Percentiles rank a stretch among this genome's conserved stretches.
phyloP scores from a whole-genome alignment of 2,113 vertebrate species.

The Oreochromis spilurus region DNA sequence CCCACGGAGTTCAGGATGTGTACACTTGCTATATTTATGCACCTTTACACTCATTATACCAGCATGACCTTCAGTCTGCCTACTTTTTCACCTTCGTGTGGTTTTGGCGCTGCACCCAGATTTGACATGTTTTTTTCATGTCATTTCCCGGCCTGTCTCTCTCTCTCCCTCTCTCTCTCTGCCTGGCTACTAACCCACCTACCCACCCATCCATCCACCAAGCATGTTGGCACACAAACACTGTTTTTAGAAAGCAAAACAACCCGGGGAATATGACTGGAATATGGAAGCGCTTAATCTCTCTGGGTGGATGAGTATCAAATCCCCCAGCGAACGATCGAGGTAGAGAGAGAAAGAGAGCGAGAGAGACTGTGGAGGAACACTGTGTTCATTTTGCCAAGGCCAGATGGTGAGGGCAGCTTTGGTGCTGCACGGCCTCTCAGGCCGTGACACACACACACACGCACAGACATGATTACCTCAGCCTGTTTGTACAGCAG shows the following conservation, averaged over 20 bases:
- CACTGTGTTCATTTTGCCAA: conserved; percentile 67
- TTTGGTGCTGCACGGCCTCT: conserved; percentile 58
- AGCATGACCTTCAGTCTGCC: conserved; percentile 3
- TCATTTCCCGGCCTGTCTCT: neutral
- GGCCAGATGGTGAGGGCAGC: conserved; percentile 72
- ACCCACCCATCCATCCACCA: neutral
- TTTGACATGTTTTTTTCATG: conserved; percentile 1
- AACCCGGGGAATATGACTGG: conserved; percentile 56
- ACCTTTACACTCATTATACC: conserved; percentile 32
- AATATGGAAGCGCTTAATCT: conserved; percentile 67
- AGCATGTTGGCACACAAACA: conserved; percentile 54
- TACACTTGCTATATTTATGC: conserved; percentile 19
- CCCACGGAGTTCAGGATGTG: neutral
- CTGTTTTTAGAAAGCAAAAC: conserved; percentile 68
- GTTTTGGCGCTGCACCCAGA: neutral
- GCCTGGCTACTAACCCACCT: neutral
- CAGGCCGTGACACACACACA: conserved; percentile 34
- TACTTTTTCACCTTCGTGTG: conserved; percentile 17
- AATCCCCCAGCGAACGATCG: conserved; percentile 40
- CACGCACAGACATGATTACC: conserved; percentile 33
- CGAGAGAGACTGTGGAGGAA: conserved; percentile 11
- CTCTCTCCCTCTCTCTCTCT: neutral
- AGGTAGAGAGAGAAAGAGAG: conserved; percentile 17
- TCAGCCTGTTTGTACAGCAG: conserved; percentile 56
- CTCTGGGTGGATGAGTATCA: conserved; percentile 60